These are phyloP conservation scores for Lutraria rhynchaena DNA, from an alignment of 1,140 invertebrate species.

Conservation along the genomic window DNA sequence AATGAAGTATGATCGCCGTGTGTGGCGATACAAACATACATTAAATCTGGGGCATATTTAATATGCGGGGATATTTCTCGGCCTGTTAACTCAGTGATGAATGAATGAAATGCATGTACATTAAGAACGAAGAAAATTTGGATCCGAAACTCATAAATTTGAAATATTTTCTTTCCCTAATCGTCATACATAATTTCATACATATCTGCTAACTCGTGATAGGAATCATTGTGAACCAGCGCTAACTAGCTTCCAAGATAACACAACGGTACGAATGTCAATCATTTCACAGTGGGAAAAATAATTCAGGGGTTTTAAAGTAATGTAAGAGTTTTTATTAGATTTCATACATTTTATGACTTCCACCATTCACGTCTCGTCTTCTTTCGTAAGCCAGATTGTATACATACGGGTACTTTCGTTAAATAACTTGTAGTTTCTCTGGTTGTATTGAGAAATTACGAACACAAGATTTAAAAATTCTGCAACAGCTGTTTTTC, in stretches of 20 bases:
- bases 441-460: no score
- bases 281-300: constrained; percentile 2
- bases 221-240: constrained; percentile 19
- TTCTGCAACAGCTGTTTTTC: no score
- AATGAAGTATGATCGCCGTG: no score
- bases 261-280: background rate
- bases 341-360: no score
- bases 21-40: constrained; percentile 25
- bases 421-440: no score
- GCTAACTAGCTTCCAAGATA: constrained; percentile 51
- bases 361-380: no score
- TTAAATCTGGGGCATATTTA: constrained; percentile 28
- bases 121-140: no score
- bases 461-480: no score
- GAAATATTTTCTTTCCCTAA: background rate
- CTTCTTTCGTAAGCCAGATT: no score
- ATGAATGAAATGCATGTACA: constrained; percentile 21
- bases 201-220: constrained; percentile 45
- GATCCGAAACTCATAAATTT: background rate
- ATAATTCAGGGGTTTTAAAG: no score
- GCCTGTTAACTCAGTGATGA: constrained; percentile 20
- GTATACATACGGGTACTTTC: no score
- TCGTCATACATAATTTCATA: constrained; percentile 43
- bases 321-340: no score
- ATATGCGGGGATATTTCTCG: constrained; percentile 32